Evolutionary conservation across 2,113 vertebrate genomes (phyloP).

Genomic region (Henicopernis longicauda): DNA sequence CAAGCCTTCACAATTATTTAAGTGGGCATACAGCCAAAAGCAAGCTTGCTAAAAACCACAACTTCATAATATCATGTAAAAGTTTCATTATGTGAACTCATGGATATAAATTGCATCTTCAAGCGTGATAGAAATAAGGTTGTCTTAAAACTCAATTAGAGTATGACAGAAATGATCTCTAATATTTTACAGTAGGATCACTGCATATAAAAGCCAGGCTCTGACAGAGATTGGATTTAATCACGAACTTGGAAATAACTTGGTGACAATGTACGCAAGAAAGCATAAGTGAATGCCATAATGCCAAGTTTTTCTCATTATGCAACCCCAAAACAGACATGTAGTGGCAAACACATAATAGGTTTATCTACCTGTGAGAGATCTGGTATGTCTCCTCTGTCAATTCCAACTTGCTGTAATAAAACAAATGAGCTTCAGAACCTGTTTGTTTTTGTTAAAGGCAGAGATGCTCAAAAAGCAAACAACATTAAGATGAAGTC

Average conservation of each 20-base stretch:
- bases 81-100: not conserved
- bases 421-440: slow-evolving; percentile 43
- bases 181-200: not conserved
- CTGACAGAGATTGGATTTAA: not conserved
- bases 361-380: slow-evolving; percentile 85
- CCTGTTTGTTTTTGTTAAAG: not conserved
- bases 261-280: not conserved
- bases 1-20: not conserved
- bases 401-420: slow-evolving; percentile 95
- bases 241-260: not conserved
- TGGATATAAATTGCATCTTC: not conserved
- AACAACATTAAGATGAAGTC: not conserved
- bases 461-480: not conserved
- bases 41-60: not conserved
- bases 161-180: not conserved
- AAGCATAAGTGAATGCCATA: not conserved
- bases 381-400: slow-evolving; percentile 96
- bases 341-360: not conserved
- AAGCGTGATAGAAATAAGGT: not conserved
- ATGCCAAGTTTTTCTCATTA: not conserved
- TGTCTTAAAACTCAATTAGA: not conserved
- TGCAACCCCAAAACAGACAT: not conserved
- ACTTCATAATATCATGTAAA: not conserved
- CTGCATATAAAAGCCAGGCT: not conserved
- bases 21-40: not conserved